A percentile compares a stretch with the other conserved stretches of the same genome.
These are phyloP conservation scores for Hemibagrus wyckioides DNA, from an alignment of 2,113 vertebrate genomes.

Conservation along the genomic window DNA sequence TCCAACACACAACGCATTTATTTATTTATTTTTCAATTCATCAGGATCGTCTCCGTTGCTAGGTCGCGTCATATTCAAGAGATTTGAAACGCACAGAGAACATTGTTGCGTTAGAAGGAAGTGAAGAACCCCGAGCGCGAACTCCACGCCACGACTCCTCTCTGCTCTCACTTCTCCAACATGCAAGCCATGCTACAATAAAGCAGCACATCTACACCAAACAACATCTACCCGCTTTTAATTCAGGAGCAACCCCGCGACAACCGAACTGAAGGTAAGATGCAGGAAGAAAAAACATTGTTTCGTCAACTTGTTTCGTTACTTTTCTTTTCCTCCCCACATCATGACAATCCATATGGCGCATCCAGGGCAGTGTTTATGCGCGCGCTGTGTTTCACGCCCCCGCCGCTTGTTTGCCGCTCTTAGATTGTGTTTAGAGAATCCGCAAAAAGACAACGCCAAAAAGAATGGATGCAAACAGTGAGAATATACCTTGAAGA, in stretches of 20 bases:
- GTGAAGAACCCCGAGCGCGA: slow-evolving; percentile 6
- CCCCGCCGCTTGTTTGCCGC: slow-evolving; percentile 24
- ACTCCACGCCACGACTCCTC: not conserved
- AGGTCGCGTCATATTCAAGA: not conserved
- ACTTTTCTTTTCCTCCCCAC: not conserved
- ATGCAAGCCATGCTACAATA: not conserved
- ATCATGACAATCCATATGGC: slow-evolving; percentile 8
- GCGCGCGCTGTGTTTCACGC: slow-evolving; percentile 6
- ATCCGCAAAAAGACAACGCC: not conserved
- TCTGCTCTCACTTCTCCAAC: slow-evolving; percentile 13
- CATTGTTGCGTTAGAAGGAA: not conserved
- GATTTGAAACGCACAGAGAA: not conserved
- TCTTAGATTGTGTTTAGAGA: not conserved
- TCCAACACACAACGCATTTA: not conserved
- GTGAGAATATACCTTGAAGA: slow-evolving; percentile 78
- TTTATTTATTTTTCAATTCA: not conserved
- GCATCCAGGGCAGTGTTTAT: not conserved
- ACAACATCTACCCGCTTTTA: slow-evolving; percentile 1
- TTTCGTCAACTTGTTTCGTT: not conserved
- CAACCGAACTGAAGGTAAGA: not conserved
- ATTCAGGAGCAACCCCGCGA: not conserved
- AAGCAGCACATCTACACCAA: not conserved
- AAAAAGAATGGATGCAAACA: not conserved
- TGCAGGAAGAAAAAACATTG: not conserved
- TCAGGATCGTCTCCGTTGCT: not conserved